phyloP scores from a whole-genome alignment of 2,888 invertebrate species.

The Polia nebulosa region DNA sequence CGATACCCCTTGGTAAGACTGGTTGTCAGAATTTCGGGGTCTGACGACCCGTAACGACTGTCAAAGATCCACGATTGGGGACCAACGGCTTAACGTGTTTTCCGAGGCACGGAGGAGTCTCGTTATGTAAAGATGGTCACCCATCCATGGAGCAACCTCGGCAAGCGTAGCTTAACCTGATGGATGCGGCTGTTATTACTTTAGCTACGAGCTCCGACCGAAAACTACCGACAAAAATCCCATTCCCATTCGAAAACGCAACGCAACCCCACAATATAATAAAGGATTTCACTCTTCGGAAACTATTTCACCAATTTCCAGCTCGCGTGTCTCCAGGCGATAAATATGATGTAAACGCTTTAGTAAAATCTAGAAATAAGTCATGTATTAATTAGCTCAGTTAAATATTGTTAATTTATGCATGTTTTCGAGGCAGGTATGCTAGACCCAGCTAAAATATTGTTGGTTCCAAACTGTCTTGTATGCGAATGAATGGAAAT shows the following conservation, averaged over 20 bases:
- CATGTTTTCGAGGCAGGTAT: conserved; percentile 60
- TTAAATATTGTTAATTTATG: conserved; percentile 67
- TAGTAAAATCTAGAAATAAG: conserved; percentile 68
- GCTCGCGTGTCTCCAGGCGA: conserved; percentile 62
- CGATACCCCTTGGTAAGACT: too few relatives aligned
- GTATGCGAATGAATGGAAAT: conserved; percentile 40
- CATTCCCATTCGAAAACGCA: conserved; percentile 19
- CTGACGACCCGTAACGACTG: too few relatives aligned
- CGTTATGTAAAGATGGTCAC: too few relatives aligned
- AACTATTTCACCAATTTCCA: conserved; percentile 58
- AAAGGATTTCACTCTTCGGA: conserved; percentile 38
- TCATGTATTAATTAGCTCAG: conserved; percentile 67
- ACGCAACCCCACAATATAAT: conserved; percentile 6
- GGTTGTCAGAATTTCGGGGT: too few relatives aligned
- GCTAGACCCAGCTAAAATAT: conserved; percentile 49
- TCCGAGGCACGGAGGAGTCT: too few relatives aligned
- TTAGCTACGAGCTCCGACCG: too few relatives aligned
- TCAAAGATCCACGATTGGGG: too few relatives aligned
- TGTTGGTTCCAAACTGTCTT: conserved; percentile 52
- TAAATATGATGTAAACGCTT: conserved; percentile 69
- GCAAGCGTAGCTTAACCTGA: too few relatives aligned
- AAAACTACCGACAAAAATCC: too few relatives aligned
- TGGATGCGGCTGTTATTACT: too few relatives aligned
- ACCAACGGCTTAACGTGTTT: too few relatives aligned
- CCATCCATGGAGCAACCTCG: too few relatives aligned